phyloP scores from a whole-genome alignment of 2,113 vertebrate species.

The Channa maculata region DNA sequence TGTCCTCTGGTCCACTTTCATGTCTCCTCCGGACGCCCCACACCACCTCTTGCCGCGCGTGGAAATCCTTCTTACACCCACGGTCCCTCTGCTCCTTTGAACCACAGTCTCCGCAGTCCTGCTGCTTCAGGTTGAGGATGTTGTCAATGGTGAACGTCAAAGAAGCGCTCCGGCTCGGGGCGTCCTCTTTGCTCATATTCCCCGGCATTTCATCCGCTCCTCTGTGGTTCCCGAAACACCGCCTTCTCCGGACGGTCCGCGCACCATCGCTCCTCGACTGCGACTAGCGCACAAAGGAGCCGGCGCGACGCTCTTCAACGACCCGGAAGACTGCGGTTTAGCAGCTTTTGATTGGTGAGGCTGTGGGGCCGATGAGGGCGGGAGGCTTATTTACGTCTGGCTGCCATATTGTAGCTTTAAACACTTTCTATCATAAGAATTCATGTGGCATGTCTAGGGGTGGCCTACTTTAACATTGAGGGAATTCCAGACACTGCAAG shows the following conservation, averaged over 20 bases:
- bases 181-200: constrained; percentile 81
- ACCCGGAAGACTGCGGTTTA: constrained; percentile 75
- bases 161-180: constrained; percentile 72
- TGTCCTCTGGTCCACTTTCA: constrained; percentile 40
- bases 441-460: neutral
- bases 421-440: constrained; percentile 20
- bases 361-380: constrained; percentile 71
- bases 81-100: constrained; percentile 13
- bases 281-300: constrained; percentile 54
- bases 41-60: constrained; percentile 39
- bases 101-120: constrained; percentile 30
- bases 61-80: constrained; percentile 45
- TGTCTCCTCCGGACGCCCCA: constrained; percentile 60
- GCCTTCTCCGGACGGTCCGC: constrained; percentile 54
- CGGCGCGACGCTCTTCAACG: constrained; percentile 58
- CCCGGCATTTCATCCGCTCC: constrained; percentile 63
- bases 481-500: neutral
- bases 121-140: constrained; percentile 81
- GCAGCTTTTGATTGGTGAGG: constrained; percentile 79
- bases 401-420: constrained; percentile 58
- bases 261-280: constrained; percentile 76
- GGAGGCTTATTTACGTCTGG: constrained; percentile 58
- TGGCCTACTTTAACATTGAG: neutral
- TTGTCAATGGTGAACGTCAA: constrained; percentile 84
- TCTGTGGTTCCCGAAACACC: constrained; percentile 47